Evolutionary conservation across 2,797 vertebrate species (phyloP), one percentile per base, ranked within the genome.

Genomic region (Spheniscus humboldti): DNA sequence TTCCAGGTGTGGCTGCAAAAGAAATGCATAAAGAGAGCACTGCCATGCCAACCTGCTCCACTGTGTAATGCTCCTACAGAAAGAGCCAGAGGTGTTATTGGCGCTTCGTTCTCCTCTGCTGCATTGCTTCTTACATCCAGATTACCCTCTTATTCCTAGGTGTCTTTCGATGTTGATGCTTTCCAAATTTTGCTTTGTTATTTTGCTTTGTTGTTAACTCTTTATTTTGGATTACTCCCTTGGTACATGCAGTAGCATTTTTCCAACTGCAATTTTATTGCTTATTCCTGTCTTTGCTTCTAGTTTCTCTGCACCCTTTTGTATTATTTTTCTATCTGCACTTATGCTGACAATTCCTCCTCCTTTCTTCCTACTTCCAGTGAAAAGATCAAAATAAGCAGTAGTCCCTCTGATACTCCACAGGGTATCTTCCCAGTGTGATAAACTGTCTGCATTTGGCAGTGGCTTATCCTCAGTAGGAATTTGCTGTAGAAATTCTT

Each of bases 1-100:
- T 94, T 97, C 69, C 95, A 96, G 94, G 96, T 96, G 92, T 86
- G 94, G 69, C 89, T 90, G 82, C 7, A 8, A 25, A 47, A 86
- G 75, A 84, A 84, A 35, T 20, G 59, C 62, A 22, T 25, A 6
- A 41, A 56, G 90, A 60, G 53, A 79, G 28, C 33, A 1, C 16
- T 80, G 59, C 87, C 1, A 0, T 80, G 85, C 87, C 73, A 90
- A 5, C 69, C 87, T 76, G 43, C 47, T 88, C 79, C 9, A 0
- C 55, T 62, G 62, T 31, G 31, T 7, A 68, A n/a, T 33, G 64
- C 62, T 72, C 43, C 57, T 73, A 5, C 68, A 59, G 53, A 62
- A 41, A 1, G n/a, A 91, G 53, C 57, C 53, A 60, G 57, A 50
- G 62, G 18, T 86, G 75, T 80, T 73, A 17, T 0, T 88, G 78